phyloP scores from a whole-genome alignment of 2,797 vertebrate species.

The Chaenodraco wilsoni region DNA sequence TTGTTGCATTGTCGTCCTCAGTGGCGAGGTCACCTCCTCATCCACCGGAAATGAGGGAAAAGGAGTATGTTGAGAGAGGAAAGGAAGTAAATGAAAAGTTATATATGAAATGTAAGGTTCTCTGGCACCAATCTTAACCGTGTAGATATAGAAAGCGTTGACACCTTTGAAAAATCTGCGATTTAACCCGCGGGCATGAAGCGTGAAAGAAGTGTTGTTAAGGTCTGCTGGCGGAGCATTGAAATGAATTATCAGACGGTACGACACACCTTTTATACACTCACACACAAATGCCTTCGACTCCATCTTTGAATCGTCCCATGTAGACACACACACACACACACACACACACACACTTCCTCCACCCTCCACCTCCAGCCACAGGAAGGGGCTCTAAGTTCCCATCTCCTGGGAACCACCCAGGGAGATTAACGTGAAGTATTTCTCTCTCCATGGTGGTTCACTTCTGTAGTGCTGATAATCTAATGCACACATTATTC shows the following conservation, averaged over 20 bases:
- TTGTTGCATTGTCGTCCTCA: conserved; percentile 70
- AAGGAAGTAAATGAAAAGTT: conserved; percentile 25
- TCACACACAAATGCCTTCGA: conserved; percentile 4
- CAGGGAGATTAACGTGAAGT: conserved; percentile 74
- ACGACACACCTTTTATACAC: conserved; percentile 13
- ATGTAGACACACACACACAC: conserved; percentile 25
- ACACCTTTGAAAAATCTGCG: conserved; percentile 22
- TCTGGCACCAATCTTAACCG: conserved; percentile 25
- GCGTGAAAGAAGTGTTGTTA: conserved; percentile 35
- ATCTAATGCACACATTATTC: conserved; percentile 85
- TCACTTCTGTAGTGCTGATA: conserved; percentile 73
- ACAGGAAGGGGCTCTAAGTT: conserved; percentile 51
- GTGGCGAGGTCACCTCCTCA: conserved; percentile 70
- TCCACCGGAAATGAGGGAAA: conserved; percentile 43
- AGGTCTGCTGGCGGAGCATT: conserved; percentile 25
- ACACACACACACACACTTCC: conserved; percentile 2
- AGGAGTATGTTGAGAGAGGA: conserved; percentile 49
- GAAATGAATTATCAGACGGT: conserved; percentile 61
- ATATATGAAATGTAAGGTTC: conserved; percentile 33
- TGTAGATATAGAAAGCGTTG: conserved; percentile 29
- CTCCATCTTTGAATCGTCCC: conserved; percentile 31
- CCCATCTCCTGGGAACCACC: conserved; percentile 58
- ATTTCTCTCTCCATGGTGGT: conserved; percentile 74
- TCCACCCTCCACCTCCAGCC: conserved; percentile 41
- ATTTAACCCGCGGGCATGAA: conserved; percentile 22